These are phyloP conservation scores for Puffinus mauretanicus DNA, from an alignment of 2,113 vertebrate genomes.

Conservation along the genomic window DNA sequence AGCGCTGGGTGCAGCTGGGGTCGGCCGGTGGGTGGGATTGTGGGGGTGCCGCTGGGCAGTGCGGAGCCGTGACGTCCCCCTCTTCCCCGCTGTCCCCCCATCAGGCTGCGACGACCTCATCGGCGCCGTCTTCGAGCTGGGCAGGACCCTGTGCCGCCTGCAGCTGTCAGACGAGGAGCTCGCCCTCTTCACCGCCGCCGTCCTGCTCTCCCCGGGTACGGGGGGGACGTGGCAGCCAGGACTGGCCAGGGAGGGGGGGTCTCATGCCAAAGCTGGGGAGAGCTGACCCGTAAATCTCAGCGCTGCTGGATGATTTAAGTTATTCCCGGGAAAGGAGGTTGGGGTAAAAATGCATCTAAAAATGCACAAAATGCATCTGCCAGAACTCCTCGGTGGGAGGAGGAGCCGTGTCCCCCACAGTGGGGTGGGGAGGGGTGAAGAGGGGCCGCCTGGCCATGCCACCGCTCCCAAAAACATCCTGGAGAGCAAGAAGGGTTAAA, in stretches of 20 bases:
- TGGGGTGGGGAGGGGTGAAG: neutral
- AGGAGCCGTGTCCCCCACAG: fast-evolving
- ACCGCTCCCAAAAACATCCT: neutral
- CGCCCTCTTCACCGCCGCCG: slow-evolving; percentile 85
- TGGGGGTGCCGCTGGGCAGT: fast-evolving
- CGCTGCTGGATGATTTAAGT: neutral
- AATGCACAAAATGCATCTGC: neutral
- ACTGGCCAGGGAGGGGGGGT: neutral
- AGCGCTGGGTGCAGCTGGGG: fast-evolving
- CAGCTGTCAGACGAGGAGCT: slow-evolving; percentile 88
- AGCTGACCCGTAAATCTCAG: neutral
- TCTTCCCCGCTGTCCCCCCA: neutral
- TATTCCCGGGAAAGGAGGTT: neutral
- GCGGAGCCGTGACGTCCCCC: neutral
- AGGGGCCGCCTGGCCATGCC: neutral
- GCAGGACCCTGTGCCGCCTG: slow-evolving; percentile 81
- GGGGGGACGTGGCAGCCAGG: fast-evolving
- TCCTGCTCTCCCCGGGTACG: slow-evolving; percentile 86
- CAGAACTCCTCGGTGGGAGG: neutral
- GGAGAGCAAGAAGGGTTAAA: neutral
- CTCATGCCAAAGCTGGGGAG: neutral
- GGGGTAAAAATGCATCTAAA: neutral
- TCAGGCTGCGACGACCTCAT: slow-evolving; percentile 90
- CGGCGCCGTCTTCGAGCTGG: slow-evolving; percentile 82
- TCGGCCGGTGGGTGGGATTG: fast-evolving